Evolutionary conservation across 1,140 invertebrate genomes (phyloP), one percentile per base, ranked within the genome.

Genomic region (Nasonia giraulti): DNA sequence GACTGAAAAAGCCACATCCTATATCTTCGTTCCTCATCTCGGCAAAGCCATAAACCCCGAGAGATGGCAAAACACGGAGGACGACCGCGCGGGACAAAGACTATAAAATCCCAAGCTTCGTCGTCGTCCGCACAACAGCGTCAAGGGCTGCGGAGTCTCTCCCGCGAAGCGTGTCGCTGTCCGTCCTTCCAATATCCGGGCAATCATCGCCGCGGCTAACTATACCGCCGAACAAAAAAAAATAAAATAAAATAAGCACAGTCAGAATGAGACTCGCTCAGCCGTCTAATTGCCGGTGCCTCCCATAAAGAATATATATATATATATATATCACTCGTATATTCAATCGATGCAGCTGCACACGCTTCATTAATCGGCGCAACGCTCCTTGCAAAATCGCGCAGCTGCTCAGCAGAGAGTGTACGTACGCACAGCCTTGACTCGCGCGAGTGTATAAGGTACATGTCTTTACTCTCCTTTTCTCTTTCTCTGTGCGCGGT

Each of bases 111-210:
- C 55, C 17, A n/a, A 62, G 55, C 55, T n/a, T 62, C 55, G 27
- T 27, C 27, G 14, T 62, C 20, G 17, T 62, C 55, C 5, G 12
- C 17, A 20, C 14, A 6, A 4, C 12, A 11, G 7, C 17, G 55
- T 44, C 40, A 44, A 62, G 55, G 55, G 55, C 17, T 62, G 33
- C 33, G 0, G 17, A 62, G 55, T 62, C 55, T 62, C 55, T 62
- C 55, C 55, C 50, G 37, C 62, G 50, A 17, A 80, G 83, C 71
- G 83, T 62, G 78, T 73, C n/a, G 68, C 37, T 44, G n/a, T 17
- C 37, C 69, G 47, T 75, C 80, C 80, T 74, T 81, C 68, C 80
- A 81, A 81, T 81, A 81, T 81, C 68, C 80, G 80, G 47, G 62
- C 80, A 33, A 74, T 75, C 31, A 82, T 75, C 47, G 23, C 71